A percentile compares a stretch with the other conserved stretches of the same genome.
These are phyloP conservation scores for Brachionus koreanus DNA, from an alignment of 1,140 invertebrate genomes.

Conservation along the genomic window DNA sequence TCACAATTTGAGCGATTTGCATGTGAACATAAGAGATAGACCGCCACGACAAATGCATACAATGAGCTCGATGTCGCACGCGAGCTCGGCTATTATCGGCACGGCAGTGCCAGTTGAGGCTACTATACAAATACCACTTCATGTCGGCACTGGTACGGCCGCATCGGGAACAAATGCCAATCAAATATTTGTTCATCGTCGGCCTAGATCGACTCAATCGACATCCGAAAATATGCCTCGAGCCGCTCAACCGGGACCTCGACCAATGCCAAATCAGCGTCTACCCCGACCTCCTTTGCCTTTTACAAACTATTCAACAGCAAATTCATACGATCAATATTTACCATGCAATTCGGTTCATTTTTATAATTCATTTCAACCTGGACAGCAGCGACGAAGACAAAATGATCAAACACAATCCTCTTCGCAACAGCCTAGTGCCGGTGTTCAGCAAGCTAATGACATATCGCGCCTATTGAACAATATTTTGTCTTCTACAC, in stretches of 20 bases:
- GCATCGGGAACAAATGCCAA: not conserved
- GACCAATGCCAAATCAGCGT: not conserved
- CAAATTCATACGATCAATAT: conserved; percentile 15
- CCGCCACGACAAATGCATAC: conserved; percentile 69
- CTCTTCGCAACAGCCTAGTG: not conserved
- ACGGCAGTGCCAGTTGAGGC: conserved; percentile 28
- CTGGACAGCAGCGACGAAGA: not conserved
- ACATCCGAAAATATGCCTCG: not conserved
- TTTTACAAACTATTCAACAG: not conserved
- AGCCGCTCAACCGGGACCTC: not conserved
- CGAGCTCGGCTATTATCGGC: conserved; percentile 65
- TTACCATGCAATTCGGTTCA: conserved; percentile 42
- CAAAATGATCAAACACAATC: not conserved
- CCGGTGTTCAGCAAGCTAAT: not conserved
- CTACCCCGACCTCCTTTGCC: not conserved
- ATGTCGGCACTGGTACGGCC: not conserved
- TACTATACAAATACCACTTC: conserved; percentile 33
- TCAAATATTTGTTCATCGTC: not conserved
- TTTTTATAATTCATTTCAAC: conserved; percentile 36
- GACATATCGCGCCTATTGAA: conserved; percentile 7
- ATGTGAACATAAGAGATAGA: conserved; percentile 67
- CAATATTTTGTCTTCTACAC: not conserved
- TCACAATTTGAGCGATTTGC: conserved; percentile 79
- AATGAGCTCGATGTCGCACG: conserved; percentile 47
- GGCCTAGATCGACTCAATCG: conserved; percentile 5